A percentile compares a stretch with the other conserved stretches of the same genome.
Conservation (phyloP, 2,888 invertebrate species). For the Sisyra terminalis region DNA sequence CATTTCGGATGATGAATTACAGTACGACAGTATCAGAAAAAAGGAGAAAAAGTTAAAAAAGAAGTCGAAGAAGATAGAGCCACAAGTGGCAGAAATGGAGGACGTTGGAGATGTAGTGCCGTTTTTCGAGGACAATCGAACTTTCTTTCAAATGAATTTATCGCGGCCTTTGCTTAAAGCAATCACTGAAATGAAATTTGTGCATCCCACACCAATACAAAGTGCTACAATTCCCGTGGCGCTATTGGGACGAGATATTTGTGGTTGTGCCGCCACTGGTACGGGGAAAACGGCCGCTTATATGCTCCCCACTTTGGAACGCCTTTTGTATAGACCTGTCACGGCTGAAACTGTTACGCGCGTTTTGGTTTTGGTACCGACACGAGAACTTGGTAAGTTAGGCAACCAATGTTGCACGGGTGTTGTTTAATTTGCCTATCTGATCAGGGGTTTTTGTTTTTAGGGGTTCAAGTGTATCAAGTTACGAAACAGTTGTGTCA, state of each 20-base stretch:
- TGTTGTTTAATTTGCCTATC: too few species aligned
- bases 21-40: constrained; percentile 49
- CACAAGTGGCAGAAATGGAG: constrained; percentile 29
- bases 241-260: constrained; percentile 75
- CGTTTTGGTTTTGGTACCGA: constrained; percentile 89
- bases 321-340: constrained; percentile 72
- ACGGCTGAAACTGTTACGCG: constrained; percentile 48
- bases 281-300: constrained; percentile 98
- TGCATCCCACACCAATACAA: constrained; percentile 94
- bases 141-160: constrained; percentile 90
- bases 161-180: constrained; percentile 88
- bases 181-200: constrained; percentile 72
- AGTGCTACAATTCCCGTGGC: constrained; percentile 89
- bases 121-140: constrained; percentile 41
- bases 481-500: constrained; percentile 84
- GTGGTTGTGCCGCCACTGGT: constrained; percentile 97
- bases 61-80: constrained; percentile 21
- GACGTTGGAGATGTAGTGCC: constrained; percentile 49
- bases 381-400: constrained; percentile 55
- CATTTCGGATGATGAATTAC: constrained; percentile 64
- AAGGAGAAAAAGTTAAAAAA: constrained; percentile 37
- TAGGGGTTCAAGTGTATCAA: constrained; percentile 91
- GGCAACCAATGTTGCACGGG: too few species aligned
- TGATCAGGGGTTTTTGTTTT: too few species aligned
- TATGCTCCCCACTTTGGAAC: constrained; percentile 92